Evolutionary conservation across 2,888 invertebrate genomes (phyloP).

Genomic region (Teinopalpus imperialis): DNA sequence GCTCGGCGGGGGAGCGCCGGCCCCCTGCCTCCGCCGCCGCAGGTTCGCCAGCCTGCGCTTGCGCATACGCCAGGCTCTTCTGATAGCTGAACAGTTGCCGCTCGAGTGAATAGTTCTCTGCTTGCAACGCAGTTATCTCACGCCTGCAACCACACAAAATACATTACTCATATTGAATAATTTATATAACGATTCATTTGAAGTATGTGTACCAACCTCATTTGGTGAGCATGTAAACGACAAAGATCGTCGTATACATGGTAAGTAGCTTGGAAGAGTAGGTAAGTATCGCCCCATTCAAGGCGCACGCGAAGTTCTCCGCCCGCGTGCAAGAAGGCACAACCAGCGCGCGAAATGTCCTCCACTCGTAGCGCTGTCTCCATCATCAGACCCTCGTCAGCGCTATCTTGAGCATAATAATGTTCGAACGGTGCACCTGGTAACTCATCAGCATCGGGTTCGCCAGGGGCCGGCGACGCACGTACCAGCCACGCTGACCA

Average conservation of each 20-base stretch:
- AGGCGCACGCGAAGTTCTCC: constrained; percentile 88
- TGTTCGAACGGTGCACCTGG: constrained; percentile 89
- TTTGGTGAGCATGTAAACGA: constrained; percentile 90
- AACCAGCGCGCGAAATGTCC: constrained; percentile 85
- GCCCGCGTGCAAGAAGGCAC: constrained; percentile 87
- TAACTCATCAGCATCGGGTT: constrained; percentile 84
- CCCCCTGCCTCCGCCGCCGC: constrained; percentile 57
- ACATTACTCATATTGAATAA: not conserved
- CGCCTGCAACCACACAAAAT: constrained; percentile 76
- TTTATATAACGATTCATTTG: too few species aligned
- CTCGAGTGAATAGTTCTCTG: constrained; percentile 92
- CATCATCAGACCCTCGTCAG: constrained; percentile 91
- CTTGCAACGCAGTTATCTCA: constrained; percentile 89
- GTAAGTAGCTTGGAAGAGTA: constrained; percentile 90
- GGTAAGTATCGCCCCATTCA: constrained; percentile 91
- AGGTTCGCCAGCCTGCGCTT: constrained; percentile 82
- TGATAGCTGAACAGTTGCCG: constrained; percentile 92
- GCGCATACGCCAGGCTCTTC: constrained; percentile 88
- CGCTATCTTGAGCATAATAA: constrained; percentile 90
- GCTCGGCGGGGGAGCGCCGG: constrained; percentile 79
- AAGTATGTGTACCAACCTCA: constrained; percentile 84
- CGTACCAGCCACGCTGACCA: constrained; percentile 87
- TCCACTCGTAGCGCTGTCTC: constrained; percentile 88
- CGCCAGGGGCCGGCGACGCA: constrained; percentile 75
- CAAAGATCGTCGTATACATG: constrained; percentile 92